Percentiles rank a stretch among this genome's conserved stretches.
Conservation (phyloP, 2,113 vertebrate species). For the Bubo scandiacus region DNA sequence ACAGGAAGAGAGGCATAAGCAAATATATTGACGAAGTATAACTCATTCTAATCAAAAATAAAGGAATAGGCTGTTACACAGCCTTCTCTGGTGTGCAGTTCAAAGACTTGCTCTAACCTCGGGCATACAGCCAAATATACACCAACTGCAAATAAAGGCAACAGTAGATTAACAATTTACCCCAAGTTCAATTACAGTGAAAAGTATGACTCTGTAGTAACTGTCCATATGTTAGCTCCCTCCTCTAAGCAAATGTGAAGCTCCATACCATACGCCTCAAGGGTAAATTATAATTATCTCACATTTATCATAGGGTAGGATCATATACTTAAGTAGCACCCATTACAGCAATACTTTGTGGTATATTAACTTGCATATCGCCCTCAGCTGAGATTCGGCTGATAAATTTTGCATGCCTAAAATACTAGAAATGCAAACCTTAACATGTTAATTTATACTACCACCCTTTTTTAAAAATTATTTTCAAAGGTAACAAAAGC, state of each 20-base stretch:
- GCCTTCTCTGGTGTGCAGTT: background rate
- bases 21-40: background rate
- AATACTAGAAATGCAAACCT: background rate
- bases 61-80: background rate
- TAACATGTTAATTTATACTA: background rate
- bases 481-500: background rate
- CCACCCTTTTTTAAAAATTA: background rate
- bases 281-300: background rate
- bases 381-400: background rate
- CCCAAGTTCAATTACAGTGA: background rate
- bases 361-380: background rate
- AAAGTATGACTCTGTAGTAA: background rate
- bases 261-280: background rate
- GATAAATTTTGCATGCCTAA: background rate
- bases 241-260: background rate
- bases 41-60: background rate
- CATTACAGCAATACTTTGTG: background rate
- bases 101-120: background rate
- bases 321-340: background rate
- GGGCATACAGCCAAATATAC: background rate
- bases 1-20: background rate
- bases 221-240: background rate
- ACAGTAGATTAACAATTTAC: background rate
- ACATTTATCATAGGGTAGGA: background rate
- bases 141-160: background rate